These are phyloP conservation scores for Geotrupes spiniger DNA, from an alignment of 2,888 invertebrate genomes.

Conservation along the genomic window DNA sequence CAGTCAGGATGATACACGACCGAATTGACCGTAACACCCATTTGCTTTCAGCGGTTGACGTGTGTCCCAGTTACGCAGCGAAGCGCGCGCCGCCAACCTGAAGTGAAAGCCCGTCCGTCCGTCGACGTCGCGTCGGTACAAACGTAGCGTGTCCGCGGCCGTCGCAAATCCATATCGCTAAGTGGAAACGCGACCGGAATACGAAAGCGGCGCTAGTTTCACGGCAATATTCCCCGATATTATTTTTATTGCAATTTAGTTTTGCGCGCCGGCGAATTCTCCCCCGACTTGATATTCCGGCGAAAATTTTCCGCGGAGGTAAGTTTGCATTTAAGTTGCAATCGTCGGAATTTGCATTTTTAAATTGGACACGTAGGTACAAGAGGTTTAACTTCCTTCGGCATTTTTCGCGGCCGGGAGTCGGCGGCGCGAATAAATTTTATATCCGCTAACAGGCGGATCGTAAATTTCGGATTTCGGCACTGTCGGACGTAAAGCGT, in stretches of 20 bases:
- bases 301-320: constrained; percentile 1
- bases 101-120: not conserved
- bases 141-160: constrained; percentile 3
- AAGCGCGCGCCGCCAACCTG: constrained; percentile 25
- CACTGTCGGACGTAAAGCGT: no score
- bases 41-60: constrained; percentile 26
- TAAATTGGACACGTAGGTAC: not conserved
- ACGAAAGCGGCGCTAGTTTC: not conserved
- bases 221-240: constrained; percentile 3
- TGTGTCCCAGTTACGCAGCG: constrained; percentile 22
- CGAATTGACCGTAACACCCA: constrained; percentile 19
- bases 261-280: not conserved
- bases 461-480: no score
- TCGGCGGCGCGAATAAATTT: no score
- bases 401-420: no score
- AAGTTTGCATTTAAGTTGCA: not conserved
- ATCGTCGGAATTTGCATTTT: constrained; percentile 7
- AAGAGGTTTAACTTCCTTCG: no score
- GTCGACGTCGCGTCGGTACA: no score
- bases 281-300: not conserved
- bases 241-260: constrained; percentile 6
- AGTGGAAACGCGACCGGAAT: constrained; percentile 4
- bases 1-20: constrained; percentile 22
- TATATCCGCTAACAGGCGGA: no score
- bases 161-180: constrained; percentile 2